Evolutionary conservation across 2,888 invertebrate genomes (phyloP), one percentile per base, ranked within the genome.

Genomic region (Drosophila melanosoma): DNA sequence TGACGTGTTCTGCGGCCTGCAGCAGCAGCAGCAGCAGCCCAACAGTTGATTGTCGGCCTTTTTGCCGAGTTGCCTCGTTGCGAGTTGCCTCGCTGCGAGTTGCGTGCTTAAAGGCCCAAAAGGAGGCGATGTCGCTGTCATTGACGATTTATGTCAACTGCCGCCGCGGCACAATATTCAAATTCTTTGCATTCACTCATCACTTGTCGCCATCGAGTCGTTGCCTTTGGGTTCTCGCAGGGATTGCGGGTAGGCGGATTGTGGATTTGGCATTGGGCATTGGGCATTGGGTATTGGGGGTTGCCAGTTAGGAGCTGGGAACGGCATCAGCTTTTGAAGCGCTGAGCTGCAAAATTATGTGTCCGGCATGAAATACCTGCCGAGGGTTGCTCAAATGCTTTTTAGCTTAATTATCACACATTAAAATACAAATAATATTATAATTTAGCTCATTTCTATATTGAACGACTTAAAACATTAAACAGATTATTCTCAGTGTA

Each of bases 91-190:
- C 58, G 65, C 51, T 58, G 17, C 49, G 45, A 45, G 65, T 78
- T 75, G 89, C 84, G 87, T 85, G 85, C 74, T 85, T 76, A 62
- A 62, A 77, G 85, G 77, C 90, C 90, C 90, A 82, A 85, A 83
- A 84, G 84, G 90, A 83, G 87, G 89, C 89, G 83, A 83, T 89
- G 90, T 90, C 80, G 84, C 90, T 91, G 92, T 91, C 91, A 91
- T 86, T 90, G 91, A 84, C 92, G 91, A 92, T 91, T 91, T 91
- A 91, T 92, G 91, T 91, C 91, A 91, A 84, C 81, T 81, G 90
- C 82, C 81, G 81, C 76, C 72, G 86, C 86, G 78, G 90, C 87
- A 91, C 81, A 89, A 88, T 89, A 91, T 91, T 91, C 91, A 91
- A 91, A 91, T 91, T 91, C 92, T 87, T 90, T 82, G 85, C 92